Evolutionary conservation across 1,140 invertebrate genomes (phyloP).

Genomic region (Oryzaephilus surinamensis): DNA sequence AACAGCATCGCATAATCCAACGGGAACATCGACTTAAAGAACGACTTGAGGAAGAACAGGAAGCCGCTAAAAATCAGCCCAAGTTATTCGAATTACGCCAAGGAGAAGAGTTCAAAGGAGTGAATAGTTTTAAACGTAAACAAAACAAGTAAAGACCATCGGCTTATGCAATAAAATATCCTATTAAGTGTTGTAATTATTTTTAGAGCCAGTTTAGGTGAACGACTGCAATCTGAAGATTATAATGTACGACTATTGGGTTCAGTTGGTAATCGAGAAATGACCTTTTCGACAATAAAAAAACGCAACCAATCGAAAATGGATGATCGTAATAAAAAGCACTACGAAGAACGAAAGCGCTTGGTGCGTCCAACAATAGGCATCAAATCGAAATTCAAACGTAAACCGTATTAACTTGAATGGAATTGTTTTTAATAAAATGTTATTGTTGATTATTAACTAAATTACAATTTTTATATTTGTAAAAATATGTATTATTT

Average conservation of each 20-base stretch:
- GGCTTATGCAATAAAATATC: not conserved
- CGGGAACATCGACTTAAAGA: constrained; percentile 38
- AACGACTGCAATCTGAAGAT: constrained; percentile 52
- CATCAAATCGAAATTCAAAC: constrained; percentile 22
- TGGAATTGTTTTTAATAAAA: too few relatives aligned
- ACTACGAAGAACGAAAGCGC: constrained; percentile 61
- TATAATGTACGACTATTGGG: constrained; percentile 45
- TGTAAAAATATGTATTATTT: too few relatives aligned
- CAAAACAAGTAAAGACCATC: constrained; percentile 39
- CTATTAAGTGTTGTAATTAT: not conserved
- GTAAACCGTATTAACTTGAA: too few relatives aligned
- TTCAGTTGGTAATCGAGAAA: constrained; percentile 59
- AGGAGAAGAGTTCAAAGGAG: constrained; percentile 47
- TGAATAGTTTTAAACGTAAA: constrained; percentile 40
- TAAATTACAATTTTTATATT: too few relatives aligned
- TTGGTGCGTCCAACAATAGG: constrained; percentile 53
- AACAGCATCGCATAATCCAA: constrained; percentile 50
- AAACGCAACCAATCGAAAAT: constrained; percentile 41
- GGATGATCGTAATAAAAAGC: constrained; percentile 42
- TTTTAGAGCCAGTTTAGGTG: constrained; percentile 56
- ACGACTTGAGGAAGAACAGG: constrained; percentile 31
- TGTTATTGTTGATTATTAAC: too few relatives aligned
- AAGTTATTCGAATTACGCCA: constrained; percentile 56
- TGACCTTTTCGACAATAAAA: constrained; percentile 61
- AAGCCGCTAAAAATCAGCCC: constrained; percentile 37